A percentile compares a stretch with the other conserved stretches of the same genome.
These are phyloP conservation scores for Cephus rjabovi DNA, from an alignment of 2,888 invertebrate species.

Conservation along the genomic window DNA sequence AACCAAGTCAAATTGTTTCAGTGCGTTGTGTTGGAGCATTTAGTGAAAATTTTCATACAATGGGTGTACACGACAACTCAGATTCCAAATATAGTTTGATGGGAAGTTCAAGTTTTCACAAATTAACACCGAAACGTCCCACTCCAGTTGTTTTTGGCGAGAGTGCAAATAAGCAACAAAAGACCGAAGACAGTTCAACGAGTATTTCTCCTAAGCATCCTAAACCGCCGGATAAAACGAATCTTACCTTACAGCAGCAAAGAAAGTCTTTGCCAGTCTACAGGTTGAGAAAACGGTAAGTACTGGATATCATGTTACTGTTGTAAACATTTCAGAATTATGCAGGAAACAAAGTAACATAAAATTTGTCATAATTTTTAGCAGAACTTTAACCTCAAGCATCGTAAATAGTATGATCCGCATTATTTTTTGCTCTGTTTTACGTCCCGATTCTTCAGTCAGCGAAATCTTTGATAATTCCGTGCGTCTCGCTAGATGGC, in stretches of 20 bases:
- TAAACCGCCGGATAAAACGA: conserved; percentile 17
- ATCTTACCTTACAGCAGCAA: conserved; percentile 52
- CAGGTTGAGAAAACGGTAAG: conserved; percentile 62
- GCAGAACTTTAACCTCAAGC: not conserved
- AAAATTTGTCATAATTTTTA: not conserved
- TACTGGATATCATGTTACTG: not conserved
- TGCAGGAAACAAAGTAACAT: not conserved
- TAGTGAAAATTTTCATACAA: conserved; percentile 19
- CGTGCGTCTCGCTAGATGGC: not conserved
- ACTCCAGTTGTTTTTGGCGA: conserved; percentile 47
- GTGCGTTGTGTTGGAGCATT: not conserved
- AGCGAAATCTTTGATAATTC: not conserved
- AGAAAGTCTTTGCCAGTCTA: conserved; percentile 64
- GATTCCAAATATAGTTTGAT: conserved; percentile 60
- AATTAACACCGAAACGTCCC: conserved; percentile 54
- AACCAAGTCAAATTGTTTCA: not conserved
- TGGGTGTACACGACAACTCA: conserved; percentile 62
- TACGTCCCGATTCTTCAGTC: not conserved
- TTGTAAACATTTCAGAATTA: not conserved
- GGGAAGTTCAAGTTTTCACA: conserved; percentile 52
- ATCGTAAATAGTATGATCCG: not conserved
- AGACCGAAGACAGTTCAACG: conserved; percentile 34
- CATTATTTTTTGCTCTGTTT: not conserved
- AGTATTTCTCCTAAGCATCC: conserved; percentile 11
- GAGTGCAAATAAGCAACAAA: conserved; percentile 43